Evolutionary conservation across 1,140 invertebrate species (phyloP), one percentile per base, ranked within the genome.

Genomic region (Eupeodes corollae): DNA sequence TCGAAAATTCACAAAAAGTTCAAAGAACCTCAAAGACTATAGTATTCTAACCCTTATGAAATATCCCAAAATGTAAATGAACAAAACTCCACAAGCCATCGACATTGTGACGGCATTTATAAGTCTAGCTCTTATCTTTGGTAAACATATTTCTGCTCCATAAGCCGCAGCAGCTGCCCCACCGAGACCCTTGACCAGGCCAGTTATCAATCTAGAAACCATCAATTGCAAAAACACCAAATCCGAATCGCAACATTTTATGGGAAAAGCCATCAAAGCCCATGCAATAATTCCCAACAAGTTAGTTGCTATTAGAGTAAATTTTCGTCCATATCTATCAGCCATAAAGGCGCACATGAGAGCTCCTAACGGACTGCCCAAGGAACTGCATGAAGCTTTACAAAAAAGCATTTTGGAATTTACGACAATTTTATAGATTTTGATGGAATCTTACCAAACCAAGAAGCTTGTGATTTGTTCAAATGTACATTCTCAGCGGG

Each of bases 121-220:
- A 9, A 83, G 63, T 5, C 75, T 72, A 0, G 78, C 74, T 34
- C 81, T 56, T 48, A 77, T 69, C 3, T 71, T 65, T 0, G 75
- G 64, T 5, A 71, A 67, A 0, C 78, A 69, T 2, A 80, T 70
- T 63, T 83, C 80, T 0, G 77, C 78, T 2, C 74, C 69, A 48
- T 82, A 82, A 2, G 82, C 75, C 0, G 77, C 75, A 12, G 77
- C 73, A 2, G 80, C 78, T 2, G 75, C 73, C 13, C 77, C 75
- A 6, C 75, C 73, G 50, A 81, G 61, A 0, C 81, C 79, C 40
- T 75, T 74, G 15, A 76, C 72, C 21, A 83, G 59, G 18, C 54
- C 66, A 3, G 58, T 59, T 11, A 68, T 44, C 9, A 58, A 56
- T 0, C 66, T 56, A 1, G 55, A 59, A 19, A 58, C 30, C 8